Evolutionary conservation across 2,113 vertebrate species (phyloP).

Genomic region (Leptobrachium leishanense): DNA sequence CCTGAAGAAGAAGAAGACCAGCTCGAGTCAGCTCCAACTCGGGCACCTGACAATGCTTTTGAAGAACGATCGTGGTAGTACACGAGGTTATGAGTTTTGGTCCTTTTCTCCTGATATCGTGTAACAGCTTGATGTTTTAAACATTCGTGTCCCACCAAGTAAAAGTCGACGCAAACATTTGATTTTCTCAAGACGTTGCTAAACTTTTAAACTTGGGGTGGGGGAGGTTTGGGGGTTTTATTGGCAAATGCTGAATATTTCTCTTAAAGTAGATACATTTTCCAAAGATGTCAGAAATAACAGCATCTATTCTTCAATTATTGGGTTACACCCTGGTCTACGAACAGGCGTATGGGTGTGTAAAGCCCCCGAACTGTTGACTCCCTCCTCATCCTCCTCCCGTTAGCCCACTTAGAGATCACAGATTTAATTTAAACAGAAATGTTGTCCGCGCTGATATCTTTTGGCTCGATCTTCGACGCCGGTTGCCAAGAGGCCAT

Average conservation of each 20-base stretch:
- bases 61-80: too few species aligned
- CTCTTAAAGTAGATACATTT: conserved; percentile 9
- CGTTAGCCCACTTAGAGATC: conserved; percentile 26
- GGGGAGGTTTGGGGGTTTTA: background rate
- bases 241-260: conserved; percentile 14
- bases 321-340: conserved; percentile 34
- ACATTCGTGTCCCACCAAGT: background rate
- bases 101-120: conserved; percentile 20
- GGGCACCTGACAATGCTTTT: too few species aligned
- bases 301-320: conserved; percentile 16
- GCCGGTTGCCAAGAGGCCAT: conserved; percentile 18
- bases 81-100: background rate
- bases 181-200: conserved; percentile 7
- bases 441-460: conserved; percentile 36
- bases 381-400: background rate
- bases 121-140: conserved; percentile 1
- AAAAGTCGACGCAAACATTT: conserved; percentile 16
- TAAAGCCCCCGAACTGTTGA: conserved; percentile 1
- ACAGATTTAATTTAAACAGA: conserved; percentile 31
- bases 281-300: conserved; percentile 33
- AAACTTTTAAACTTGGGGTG: conserved; percentile 15
- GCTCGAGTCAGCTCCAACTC: too few species aligned
- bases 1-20: too few species aligned
- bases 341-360: conserved; percentile 8
- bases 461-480: conserved; percentile 18